phyloP scores from a whole-genome alignment of 2,797 vertebrate species.

The Argya squamiceps region DNA sequence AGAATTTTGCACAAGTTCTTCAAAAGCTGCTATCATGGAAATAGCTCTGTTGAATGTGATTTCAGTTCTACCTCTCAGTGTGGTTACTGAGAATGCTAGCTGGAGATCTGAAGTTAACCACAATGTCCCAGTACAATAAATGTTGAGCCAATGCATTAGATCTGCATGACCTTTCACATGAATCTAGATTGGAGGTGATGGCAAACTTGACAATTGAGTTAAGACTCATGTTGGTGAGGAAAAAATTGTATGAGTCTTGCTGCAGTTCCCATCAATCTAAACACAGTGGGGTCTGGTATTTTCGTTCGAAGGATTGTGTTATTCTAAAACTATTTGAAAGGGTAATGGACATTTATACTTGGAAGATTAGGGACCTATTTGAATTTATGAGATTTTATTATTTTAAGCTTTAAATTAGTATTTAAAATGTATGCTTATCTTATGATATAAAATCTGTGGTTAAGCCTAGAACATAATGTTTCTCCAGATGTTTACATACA shows the following conservation, averaged over 20 bases:
- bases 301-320: neutral
- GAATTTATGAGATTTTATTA: constrained; percentile 21
- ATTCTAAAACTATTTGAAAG: neutral
- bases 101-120: neutral
- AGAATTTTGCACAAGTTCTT: neutral
- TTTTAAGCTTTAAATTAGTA: constrained; percentile 33
- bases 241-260: neutral
- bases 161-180: neutral
- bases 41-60: neutral
- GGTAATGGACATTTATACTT: neutral
- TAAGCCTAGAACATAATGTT: constrained; percentile 11
- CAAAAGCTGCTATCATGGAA: neutral
- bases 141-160: neutral
- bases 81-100: neutral
- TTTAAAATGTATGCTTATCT: constrained; percentile 32
- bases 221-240: neutral
- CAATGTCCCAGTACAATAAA: neutral
- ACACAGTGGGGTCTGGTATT: neutral
- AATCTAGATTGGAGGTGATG: neutral
- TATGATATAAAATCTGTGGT: constrained; percentile 29
- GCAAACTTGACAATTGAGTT: constrained; percentile 5
- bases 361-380: neutral
- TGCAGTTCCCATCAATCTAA: neutral
- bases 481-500: constrained; percentile 28
- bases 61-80: neutral